Conservation (phyloP, 2,797 vertebrate genomes). For the Emydoidea blandingii region DNA sequence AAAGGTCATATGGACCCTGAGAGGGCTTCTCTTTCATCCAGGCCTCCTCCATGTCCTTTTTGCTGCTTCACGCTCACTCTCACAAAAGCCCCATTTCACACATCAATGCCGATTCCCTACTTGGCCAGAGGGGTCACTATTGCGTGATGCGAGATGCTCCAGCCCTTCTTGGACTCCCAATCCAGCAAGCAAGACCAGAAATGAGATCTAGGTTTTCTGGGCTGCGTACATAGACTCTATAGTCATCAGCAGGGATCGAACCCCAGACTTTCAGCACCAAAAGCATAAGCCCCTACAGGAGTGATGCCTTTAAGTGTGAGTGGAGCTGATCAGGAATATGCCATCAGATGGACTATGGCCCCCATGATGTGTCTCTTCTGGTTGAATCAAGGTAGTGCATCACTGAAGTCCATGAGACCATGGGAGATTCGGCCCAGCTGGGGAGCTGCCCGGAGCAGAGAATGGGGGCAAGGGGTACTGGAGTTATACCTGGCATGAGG, state of each 20-base stretch:
- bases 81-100: neutral
- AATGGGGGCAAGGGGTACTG: neutral
- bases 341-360: neutral
- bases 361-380: neutral
- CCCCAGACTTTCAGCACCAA: neutral
- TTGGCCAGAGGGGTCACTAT: neutral
- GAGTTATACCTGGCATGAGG: neutral
- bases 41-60: neutral
- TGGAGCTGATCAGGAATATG: neutral
- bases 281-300: neutral
- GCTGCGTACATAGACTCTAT: fast-evolving
- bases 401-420: neutral
- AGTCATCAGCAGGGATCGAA: neutral
- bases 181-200: neutral
- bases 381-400: neutral
- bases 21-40: neutral
- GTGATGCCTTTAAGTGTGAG: neutral
- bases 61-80: neutral
- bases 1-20: no score
- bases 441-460: neutral
- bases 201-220: neutral
- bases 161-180: fast-evolving
- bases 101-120: neutral
- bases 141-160: neutral
- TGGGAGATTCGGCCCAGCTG: neutral